A percentile compares a stretch with the other conserved stretches of the same genome.
These are phyloP conservation scores for Synanthedon myopaeformis DNA, from an alignment of 2,888 invertebrate species.

Conservation along the genomic window DNA sequence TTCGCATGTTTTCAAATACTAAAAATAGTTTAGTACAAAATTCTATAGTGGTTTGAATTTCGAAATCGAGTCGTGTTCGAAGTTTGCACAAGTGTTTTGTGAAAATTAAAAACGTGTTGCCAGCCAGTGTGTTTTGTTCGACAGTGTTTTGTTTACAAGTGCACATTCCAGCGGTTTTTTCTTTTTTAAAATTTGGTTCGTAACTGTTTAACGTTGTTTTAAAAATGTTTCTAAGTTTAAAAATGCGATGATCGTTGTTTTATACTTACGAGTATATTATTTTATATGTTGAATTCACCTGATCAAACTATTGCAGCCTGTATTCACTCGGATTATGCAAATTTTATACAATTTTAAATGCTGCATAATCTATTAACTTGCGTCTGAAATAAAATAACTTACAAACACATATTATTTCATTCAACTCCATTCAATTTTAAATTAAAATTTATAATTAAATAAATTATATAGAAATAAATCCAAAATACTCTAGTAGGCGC, in stretches of 20 bases:
- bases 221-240: background rate
- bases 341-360: constrained; percentile 14
- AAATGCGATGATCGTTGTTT: background rate
- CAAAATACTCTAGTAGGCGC: too few species aligned
- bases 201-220: background rate
- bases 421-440: too few species aligned
- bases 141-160: background rate
- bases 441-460: too few species aligned
- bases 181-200: background rate
- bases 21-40: background rate
- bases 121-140: background rate
- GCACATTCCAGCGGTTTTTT: background rate
- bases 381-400: constrained; percentile 6
- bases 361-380: constrained; percentile 27
- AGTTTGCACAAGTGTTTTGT: background rate
- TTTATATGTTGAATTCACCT: constrained; percentile 18
- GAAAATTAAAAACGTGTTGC: background rate
- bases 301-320: constrained; percentile 23
- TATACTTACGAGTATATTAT: too few species aligned
- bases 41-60: background rate
- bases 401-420: too few species aligned
- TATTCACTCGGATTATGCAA: constrained; percentile 27
- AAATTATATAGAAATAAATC: too few species aligned
- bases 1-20: background rate
- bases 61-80: background rate